Evolutionary conservation across 2,797 vertebrate species (phyloP).

Genomic region (Spheniscus humboldti): DNA sequence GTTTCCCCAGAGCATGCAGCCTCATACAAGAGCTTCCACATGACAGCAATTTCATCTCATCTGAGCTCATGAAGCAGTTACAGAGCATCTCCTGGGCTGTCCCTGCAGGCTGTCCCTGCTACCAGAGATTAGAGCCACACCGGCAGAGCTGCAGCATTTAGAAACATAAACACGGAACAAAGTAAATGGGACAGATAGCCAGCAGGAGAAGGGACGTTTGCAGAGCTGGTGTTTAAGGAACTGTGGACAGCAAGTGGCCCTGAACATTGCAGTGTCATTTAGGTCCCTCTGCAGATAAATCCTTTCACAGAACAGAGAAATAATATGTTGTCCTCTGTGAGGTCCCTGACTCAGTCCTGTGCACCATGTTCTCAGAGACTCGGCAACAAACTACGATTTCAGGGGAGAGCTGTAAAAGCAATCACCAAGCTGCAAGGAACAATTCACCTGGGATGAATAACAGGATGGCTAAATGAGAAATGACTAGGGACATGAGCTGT

Average conservation of each 20-base stretch:
- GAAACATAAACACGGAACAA: background rate
- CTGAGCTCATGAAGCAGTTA: background rate
- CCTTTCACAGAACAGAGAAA: background rate
- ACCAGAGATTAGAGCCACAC: background rate
- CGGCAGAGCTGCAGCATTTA: background rate
- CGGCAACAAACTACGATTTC: background rate
- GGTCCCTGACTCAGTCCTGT: background rate
- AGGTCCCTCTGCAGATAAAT: background rate
- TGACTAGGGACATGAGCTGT: background rate
- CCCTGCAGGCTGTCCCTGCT: background rate
- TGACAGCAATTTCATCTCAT: background rate
- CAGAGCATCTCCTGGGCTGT: background rate
- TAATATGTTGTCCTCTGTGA: background rate
- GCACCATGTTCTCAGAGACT: background rate
- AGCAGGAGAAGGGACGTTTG: background rate
- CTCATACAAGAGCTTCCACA: background rate
- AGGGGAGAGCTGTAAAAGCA: rapidly evolving
- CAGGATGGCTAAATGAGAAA: background rate
- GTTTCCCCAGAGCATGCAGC: background rate
- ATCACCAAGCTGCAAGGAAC: background rate
- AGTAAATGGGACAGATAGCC: background rate
- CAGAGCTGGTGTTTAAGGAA: background rate
- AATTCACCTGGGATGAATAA: background rate
- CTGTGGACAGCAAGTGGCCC: background rate
- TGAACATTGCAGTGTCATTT: background rate